These are phyloP conservation scores for Python bivittatus DNA, from an alignment of 2,113 vertebrate species.

Conservation along the genomic window DNA sequence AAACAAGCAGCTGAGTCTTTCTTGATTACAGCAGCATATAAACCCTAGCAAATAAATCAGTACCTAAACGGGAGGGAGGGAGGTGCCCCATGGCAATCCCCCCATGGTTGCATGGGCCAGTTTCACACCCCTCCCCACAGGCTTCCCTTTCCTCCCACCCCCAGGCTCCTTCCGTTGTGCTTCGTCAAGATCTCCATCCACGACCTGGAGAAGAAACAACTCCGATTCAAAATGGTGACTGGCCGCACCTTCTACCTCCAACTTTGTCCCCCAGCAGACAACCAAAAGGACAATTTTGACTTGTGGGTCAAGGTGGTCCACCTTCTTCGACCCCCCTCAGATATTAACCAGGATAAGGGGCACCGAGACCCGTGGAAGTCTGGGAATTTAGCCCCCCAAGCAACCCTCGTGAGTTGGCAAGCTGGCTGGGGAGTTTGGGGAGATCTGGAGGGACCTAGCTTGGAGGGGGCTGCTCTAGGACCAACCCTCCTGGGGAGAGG, in stretches of 20 bases:
- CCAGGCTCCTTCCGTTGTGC: conserved; percentile 64
- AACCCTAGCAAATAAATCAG: background rate
- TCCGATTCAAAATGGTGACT: conserved; percentile 64
- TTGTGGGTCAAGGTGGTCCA: conserved; percentile 68
- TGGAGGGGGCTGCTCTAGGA: background rate
- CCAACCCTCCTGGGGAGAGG: background rate
- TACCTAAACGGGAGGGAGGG: background rate
- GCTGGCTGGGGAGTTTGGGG: background rate
- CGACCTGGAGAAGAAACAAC: conserved; percentile 51
- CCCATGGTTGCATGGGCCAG: background rate
- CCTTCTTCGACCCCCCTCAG: conserved; percentile 49
- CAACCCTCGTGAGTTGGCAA: background rate
- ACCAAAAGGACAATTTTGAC: conserved; percentile 55
- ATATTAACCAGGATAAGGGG: background rate
- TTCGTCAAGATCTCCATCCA: conserved; percentile 69
- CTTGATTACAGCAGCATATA: background rate
- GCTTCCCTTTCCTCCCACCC: background rate
- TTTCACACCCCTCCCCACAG: background rate
- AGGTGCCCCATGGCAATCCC: background rate
- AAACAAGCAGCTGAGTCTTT: no score
- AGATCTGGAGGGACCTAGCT: background rate
- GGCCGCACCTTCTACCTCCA: conserved; percentile 68
- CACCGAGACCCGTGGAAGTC: background rate
- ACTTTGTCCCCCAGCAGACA: conserved; percentile 49
- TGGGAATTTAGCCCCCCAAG: background rate